Percentiles rank a stretch among this genome's conserved stretches.
phyloP scores from a whole-genome alignment of 2,113 vertebrate species.

The Thryonomys swinderianus region DNA sequence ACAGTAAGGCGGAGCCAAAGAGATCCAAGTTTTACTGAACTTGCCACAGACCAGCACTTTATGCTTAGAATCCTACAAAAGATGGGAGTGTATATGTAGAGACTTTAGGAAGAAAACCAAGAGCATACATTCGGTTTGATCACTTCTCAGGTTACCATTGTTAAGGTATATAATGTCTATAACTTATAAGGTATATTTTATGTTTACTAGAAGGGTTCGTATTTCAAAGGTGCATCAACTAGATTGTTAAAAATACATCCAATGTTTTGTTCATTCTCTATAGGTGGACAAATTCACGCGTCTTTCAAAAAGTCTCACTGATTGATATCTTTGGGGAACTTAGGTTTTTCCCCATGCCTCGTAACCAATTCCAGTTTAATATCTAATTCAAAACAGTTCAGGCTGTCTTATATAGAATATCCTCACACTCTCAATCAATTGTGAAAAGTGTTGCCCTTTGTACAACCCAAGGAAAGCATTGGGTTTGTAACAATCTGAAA shows the following conservation, averaged over 20 bases:
- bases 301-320: slow-evolving; percentile 57
- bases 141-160: neutral
- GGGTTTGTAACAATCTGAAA: slow-evolving; percentile 53
- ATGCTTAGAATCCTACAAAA: slow-evolving; percentile 11
- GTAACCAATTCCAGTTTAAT: slow-evolving; percentile 29
- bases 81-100: neutral
- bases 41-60: neutral
- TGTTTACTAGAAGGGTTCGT: slow-evolving; percentile 14
- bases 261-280: slow-evolving; percentile 48
- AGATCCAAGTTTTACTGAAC: slow-evolving; percentile 24
- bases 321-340: slow-evolving; percentile 8
- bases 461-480: slow-evolving; percentile 44
- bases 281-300: slow-evolving; percentile 19
- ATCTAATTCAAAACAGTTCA: slow-evolving; percentile 37
- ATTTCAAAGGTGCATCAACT: neutral
- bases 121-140: neutral
- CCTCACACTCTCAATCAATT: slow-evolving; percentile 14
- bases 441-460: slow-evolving; percentile 64
- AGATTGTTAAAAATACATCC: slow-evolving; percentile 39
- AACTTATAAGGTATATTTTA: neutral
- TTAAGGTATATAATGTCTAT: neutral
- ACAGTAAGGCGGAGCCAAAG: neutral
- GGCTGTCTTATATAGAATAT: slow-evolving; percentile 50
- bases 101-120: slow-evolving; percentile 19
- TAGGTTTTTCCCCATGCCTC: neutral